phyloP scores from a whole-genome alignment of 2,888 invertebrate genomes.

The Morpho deidamia region DNA sequence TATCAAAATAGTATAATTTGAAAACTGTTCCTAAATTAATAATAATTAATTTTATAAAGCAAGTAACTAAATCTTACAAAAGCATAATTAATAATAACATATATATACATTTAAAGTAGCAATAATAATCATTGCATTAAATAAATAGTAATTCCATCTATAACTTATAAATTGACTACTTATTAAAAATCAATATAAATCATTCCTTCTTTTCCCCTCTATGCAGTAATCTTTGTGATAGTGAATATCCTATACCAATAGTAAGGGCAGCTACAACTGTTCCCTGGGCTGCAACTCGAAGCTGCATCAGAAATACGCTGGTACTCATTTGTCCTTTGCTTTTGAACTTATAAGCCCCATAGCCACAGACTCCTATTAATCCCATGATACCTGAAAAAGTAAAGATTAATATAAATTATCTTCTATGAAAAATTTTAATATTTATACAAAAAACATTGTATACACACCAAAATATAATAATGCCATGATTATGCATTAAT shows the following conservation, averaged over 20 bases:
- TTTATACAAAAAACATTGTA: too few species aligned
- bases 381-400: conserved; percentile 82
- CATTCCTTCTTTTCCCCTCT: conserved; percentile 51
- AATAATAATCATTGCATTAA: too few species aligned
- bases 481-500: too few species aligned
- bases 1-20: too few species aligned
- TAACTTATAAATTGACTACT: conserved; percentile 11
- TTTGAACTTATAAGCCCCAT: conserved; percentile 87
- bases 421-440: too few species aligned
- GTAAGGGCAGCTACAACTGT: conserved; percentile 88
- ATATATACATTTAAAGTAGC: too few species aligned
- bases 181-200: conserved; percentile 8
- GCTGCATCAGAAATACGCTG: conserved; percentile 90
- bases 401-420: not conserved
- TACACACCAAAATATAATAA: too few species aligned
- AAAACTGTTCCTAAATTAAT: too few species aligned
- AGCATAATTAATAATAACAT: too few species aligned
- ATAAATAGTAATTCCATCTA: not conserved
- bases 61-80: too few species aligned
- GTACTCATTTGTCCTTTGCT: conserved; percentile 86
- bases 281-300: conserved; percentile 91
- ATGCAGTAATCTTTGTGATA: conserved; percentile 76
- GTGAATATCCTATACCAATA: conserved; percentile 83
- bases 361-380: conserved; percentile 80
- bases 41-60: too few species aligned